Evolutionary conservation across 1,140 invertebrate species (phyloP).

Genomic region (Vollenhovia emeryi): DNA sequence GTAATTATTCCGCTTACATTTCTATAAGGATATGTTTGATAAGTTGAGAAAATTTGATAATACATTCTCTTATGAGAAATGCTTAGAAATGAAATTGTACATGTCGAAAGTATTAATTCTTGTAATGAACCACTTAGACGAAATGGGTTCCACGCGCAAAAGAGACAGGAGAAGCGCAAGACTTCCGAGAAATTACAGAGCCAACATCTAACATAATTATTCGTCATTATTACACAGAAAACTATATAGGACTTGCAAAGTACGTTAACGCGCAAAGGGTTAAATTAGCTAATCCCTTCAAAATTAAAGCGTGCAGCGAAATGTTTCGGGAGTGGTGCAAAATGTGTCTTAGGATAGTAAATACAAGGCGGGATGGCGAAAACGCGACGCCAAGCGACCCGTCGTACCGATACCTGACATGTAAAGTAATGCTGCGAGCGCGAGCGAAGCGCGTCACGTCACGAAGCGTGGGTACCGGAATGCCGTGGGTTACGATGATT

Average conservation of each 20-base stretch:
- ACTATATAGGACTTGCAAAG: slow-evolving; percentile 15
- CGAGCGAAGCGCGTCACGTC: slow-evolving; percentile 15
- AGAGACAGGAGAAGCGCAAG: neutral
- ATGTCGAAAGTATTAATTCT: neutral
- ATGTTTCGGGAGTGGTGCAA: neutral
- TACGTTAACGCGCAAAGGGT: neutral
- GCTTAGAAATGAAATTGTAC: neutral
- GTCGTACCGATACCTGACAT: slow-evolving; percentile 20
- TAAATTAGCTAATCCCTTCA: slow-evolving; percentile 5
- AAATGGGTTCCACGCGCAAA: neutral
- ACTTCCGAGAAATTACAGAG: slow-evolving; percentile 40
- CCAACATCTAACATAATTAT: slow-evolving; percentile 18
- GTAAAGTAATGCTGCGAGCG: slow-evolving; percentile 40
- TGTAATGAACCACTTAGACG: neutral
- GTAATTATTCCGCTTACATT: too few species aligned
- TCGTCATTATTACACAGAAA: slow-evolving; percentile 30
- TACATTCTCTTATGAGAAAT: neutral
- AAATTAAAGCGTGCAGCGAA: slow-evolving; percentile 14
- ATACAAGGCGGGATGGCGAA: neutral
- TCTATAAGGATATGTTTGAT: too few species aligned
- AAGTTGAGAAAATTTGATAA: neutral
- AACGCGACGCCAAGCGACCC: neutral
- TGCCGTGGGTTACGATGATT: slow-evolving; percentile 60
- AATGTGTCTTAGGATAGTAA: neutral
- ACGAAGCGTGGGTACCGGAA: slow-evolving; percentile 72